Evolutionary conservation across 2,888 invertebrate genomes (phyloP).

Genomic region (Drosophila flavopinicola): DNA sequence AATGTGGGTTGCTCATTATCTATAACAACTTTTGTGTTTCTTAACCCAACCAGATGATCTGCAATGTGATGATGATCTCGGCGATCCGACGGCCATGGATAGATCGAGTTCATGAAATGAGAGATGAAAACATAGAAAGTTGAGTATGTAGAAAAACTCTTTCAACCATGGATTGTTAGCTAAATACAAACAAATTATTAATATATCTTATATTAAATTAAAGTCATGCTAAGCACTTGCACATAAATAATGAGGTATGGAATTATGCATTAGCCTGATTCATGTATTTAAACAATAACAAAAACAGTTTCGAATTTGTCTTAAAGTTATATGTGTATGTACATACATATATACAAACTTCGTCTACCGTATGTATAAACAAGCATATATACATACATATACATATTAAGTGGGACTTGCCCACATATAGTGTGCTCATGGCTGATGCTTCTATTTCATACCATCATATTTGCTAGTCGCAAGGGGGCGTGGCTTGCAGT

Average conservation of each 20-base stretch:
- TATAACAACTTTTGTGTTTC: too few relatives aligned
- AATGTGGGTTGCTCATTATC: too few relatives aligned
- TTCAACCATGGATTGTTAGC: too few relatives aligned
- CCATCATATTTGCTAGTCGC: constrained; percentile 13
- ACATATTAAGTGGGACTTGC: constrained; percentile 1
- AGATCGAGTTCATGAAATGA: too few relatives aligned
- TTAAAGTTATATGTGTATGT: neutral
- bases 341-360: neutral
- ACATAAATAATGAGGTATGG: neutral
- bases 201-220: neutral
- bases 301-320: neutral
- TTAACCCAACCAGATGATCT: too few relatives aligned
- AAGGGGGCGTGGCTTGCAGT: constrained; percentile 11
- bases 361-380: constrained; percentile 6
- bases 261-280: neutral
- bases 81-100: too few relatives aligned
- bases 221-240: neutral
- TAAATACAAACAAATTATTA: neutral
- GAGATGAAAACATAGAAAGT: too few relatives aligned
- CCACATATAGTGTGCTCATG: constrained; percentile 21
- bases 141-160: too few relatives aligned
- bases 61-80: too few relatives aligned
- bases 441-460: constrained; percentile 29
- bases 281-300: constrained; percentile 1
- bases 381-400: neutral